Evolutionary conservation across 2,888 invertebrate species (phyloP), one percentile per base, ranked within the genome.

Genomic region (Scaptomyza reducta): DNA sequence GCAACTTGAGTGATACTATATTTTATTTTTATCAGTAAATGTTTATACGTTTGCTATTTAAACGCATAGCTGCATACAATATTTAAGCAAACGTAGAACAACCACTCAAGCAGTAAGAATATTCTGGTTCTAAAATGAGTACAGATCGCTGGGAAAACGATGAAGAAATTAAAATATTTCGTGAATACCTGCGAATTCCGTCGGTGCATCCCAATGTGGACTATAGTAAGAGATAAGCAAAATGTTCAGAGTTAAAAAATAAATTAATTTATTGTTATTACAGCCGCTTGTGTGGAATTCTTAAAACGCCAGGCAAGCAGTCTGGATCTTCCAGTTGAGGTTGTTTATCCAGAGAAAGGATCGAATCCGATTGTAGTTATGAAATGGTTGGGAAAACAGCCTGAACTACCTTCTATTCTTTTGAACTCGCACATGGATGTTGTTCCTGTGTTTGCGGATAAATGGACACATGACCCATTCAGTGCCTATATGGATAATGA

Each of bases 371-470:
- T 97, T 44, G 94, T 96, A 40, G 92, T 97, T 25, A 94, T 98
- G 81, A 96, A 96, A 62, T 95, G 97, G 94, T 73, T 88, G 45
- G 98, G 98, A 44, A 92, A 92, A 0, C 93, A 96, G 55, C 95
- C 96, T 0, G 90, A 93, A 0, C 91, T 96, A 16, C 94, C 95
- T 1, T 93, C 96, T 14, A 90, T 93, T 1, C 91, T 95, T 45
- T 93, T 99, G 14, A 98, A 98, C 91, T 98, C 98, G 10, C 99
- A 99, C 90, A 98, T 97, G 94, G 99, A 99, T 90, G 99, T 99
- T 0, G 99, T 99, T 0, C 98, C 99, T 10, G 98, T 98, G 0
- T 97, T 95, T 90, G 94, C 94, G 81, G 97, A 97, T 92, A 93
- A 93, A 84, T 99, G 98, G 98, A 96, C 94, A 0, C 94, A 97